A percentile compares a stretch with the other conserved stretches of the same genome.
Evolutionary conservation across 2,113 vertebrate genomes (phyloP).

Genomic region (Pitta sordida): DNA sequence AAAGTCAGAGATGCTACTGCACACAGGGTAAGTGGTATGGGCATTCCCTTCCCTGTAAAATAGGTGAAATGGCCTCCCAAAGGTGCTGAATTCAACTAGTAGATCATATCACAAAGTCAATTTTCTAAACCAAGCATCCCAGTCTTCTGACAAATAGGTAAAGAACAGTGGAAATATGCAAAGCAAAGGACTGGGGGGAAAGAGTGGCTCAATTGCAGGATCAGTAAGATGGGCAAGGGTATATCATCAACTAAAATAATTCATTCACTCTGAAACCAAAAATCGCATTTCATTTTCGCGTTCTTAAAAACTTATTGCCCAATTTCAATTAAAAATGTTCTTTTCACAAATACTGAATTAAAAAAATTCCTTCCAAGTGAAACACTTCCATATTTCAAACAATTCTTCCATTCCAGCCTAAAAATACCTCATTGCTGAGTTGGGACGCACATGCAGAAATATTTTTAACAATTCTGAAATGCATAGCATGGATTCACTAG

Average conservation of each 20-base stretch:
- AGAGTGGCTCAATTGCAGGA: not conserved
- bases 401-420: not conserved
- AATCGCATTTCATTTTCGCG: not conserved
- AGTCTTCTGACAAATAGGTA: not conserved
- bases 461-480: not conserved
- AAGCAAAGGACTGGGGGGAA: not conserved
- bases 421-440: not conserved
- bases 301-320: not conserved
- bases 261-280: not conserved
- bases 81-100: not conserved
- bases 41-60: not conserved
- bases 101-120: not conserved
- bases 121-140: not conserved
- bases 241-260: not conserved
- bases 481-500: not conserved
- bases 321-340: not conserved
- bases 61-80: not conserved
- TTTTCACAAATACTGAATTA: not conserved
- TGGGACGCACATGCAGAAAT: not conserved
- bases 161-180: not conserved
- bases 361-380: not conserved
- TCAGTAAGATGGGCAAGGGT: not conserved
- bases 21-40: not conserved
- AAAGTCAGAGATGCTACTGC: not conserved
- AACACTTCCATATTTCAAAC: not conserved